Evolutionary conservation across 2,113 vertebrate genomes (phyloP).

Genomic region (Pterocles burchelli): DNA sequence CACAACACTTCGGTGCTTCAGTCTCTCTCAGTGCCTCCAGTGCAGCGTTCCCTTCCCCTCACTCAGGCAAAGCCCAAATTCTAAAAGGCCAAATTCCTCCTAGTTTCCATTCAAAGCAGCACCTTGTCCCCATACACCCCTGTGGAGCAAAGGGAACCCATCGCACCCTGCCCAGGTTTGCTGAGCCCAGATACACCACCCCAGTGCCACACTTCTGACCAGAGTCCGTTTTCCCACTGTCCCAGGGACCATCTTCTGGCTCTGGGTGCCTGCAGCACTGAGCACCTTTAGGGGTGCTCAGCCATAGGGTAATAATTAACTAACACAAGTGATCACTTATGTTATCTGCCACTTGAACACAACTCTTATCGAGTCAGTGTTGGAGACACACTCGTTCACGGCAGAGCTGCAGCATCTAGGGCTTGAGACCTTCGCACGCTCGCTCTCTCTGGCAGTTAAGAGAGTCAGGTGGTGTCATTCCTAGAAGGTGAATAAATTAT

Average conservation of each 20-base stretch:
- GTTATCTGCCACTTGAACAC: not conserved
- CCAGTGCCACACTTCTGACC: not conserved
- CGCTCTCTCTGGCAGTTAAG: not conserved
- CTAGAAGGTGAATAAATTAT: constrained; percentile 58
- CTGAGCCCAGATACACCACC: not conserved
- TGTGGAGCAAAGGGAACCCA: not conserved
- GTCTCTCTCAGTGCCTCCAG: not conserved
- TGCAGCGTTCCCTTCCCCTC: not conserved
- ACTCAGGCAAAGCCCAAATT: not conserved
- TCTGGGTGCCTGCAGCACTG: not conserved
- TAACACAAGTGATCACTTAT: not conserved
- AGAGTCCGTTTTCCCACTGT: not conserved
- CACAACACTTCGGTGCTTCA: not conserved
- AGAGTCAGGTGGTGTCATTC: not conserved
- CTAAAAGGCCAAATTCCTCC: not conserved
- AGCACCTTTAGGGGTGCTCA: not conserved
- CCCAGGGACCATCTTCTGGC: not conserved
- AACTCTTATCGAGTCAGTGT: not conserved
- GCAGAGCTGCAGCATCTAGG: not conserved
- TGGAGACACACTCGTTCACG: not conserved
- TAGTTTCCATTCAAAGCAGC: not conserved
- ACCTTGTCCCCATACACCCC: not conserved
- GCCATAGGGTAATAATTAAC: not conserved
- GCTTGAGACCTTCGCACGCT: not conserved
- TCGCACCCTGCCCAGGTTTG: not conserved